Base-by-base conservation (phyloP, 2,797 vertebrate genomes). In the Adelosebastes latens region DNA sequence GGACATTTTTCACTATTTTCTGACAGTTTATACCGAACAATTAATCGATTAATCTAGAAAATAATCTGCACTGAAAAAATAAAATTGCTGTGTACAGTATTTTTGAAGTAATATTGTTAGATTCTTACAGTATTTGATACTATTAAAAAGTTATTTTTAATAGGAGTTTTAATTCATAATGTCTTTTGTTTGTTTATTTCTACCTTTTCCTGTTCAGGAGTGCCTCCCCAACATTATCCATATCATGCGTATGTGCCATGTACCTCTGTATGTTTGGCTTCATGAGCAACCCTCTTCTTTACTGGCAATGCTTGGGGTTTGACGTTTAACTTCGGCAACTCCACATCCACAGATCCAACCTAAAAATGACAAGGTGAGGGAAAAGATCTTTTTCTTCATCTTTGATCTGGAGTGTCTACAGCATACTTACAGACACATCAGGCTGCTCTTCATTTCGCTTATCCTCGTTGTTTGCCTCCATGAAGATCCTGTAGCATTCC, bases 401-500 rank as follows among this genome's bases (percentile, higher is more conserved):
- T 55, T 22, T 0, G 13, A 25, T 31, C 4, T 18, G 4, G 1
- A 22, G 8, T 3, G 2, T 56, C 6, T 49, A 24, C 6, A 25
- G 5, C 55, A 24, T 68, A 94, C 96, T 95, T 88, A 95, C 95
- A 56, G 82, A 53, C 5, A 27, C 7, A 8, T 29, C 63, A 20
- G n/a, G 34, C 5, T 73, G 72, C 32, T 87, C 61, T 8, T 73
- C 74, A 5, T 75, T 25, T 61, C 27, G 77, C 9, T 79, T 81
- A 10, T 83, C 80, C 16, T 90, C 81, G 5, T 86, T 16, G 59
- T 96, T 94, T 4, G 91, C 94, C 88, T 96, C 96, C 95, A 96
- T 94, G 84, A 97, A 97, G 88, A 97, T 97, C 72, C 77, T 89
- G 88, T 95, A 94, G 83, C 96, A 96, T 76, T 97, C 96, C 72